Base-by-base conservation (phyloP, 2,888 invertebrate species). In the Caenorhabditis becei region DNA sequence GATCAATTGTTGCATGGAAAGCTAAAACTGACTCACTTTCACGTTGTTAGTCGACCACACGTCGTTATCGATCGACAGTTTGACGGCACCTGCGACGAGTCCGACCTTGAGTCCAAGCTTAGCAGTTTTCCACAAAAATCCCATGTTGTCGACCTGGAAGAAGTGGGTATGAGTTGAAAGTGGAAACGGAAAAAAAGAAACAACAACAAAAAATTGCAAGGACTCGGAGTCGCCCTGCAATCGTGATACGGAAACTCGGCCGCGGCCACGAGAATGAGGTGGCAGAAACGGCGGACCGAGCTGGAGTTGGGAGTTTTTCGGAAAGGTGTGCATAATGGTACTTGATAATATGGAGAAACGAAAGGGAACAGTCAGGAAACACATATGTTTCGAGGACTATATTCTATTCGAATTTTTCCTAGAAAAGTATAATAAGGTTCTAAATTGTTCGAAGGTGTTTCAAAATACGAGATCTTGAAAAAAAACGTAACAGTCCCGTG, bases 51-150 rank as follows among this genome's bases (percentile, higher is more conserved):
- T 77, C 61, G 89, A 88, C 89, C 88, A 89, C 59, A 89, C 86
- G 62, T 88, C 86, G 65, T 89, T 87, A 83, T 89, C 89, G 53
- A 88, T 83, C 18, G 89, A 89, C 59, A 89, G 49, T 74, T 89
- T 89, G 56, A 89, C 86, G 28, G 89, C 89, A 20, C 86, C 89
- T 23, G 86, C 89, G 18, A 89, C 89, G 24, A 88, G 51, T 53
- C 86, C 89, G 47, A 89, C 85, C 59, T 87, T 86, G 61, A 88
- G 63, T 32, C 83, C 86, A 32, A 83, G 63, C 58, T 88, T 89
- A n/a, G 75, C 70, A 24, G 71, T 75, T 66, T 80, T 80, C 80
- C 80, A 80, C 53, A 80, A 53, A 41, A 80, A 80, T 54, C 80
- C 80, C 80, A 80, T 80, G 26, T 61, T 59, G 41, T 62, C 62